Percentiles rank a stretch among this genome's conserved stretches.
These are phyloP conservation scores for Cerceris ruficornis DNA, from an alignment of 2,888 invertebrate genomes.

Conservation along the genomic window DNA sequence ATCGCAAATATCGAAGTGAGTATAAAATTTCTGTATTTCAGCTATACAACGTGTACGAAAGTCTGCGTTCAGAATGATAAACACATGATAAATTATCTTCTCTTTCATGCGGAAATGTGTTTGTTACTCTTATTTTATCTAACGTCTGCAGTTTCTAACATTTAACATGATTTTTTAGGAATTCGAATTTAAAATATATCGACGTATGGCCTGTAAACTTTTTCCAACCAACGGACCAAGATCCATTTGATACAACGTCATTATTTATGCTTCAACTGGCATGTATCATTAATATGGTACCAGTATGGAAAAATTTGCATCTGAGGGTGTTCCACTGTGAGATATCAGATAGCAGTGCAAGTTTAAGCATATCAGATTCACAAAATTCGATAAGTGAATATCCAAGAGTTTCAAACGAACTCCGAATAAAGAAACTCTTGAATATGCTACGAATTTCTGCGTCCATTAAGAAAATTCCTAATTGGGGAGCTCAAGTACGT, in stretches of 20 bases:
- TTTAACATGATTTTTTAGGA: constrained; percentile 79
- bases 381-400: constrained; percentile 80
- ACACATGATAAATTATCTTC: background rate
- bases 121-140: background rate
- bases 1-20: constrained; percentile 87
- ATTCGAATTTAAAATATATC: constrained; percentile 88
- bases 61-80: background rate
- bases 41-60: too few relatives aligned
- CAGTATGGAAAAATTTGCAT: constrained; percentile 93
- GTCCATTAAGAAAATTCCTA: constrained; percentile 87
- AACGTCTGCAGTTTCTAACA: constrained; percentile 11
- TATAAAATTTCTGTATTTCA: constrained; percentile 28
- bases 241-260: constrained; percentile 94
- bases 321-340: constrained; percentile 94
- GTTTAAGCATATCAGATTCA: constrained; percentile 79
- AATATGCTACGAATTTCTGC: constrained; percentile 94
- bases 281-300: constrained; percentile 96
- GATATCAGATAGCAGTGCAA: constrained; percentile 77
- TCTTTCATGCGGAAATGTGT: too few relatives aligned
- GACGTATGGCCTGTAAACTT: constrained; percentile 99
- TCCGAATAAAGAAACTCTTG: constrained; percentile 87
- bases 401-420: constrained; percentile 76
- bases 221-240: constrained; percentile 89
- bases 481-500: constrained; percentile 85
- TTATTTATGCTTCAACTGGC: constrained; percentile 98